Percentiles rank a stretch among this genome's conserved stretches.
Conservation (phyloP, 2,113 vertebrate genomes). For the Nerophis ophidion region DNA sequence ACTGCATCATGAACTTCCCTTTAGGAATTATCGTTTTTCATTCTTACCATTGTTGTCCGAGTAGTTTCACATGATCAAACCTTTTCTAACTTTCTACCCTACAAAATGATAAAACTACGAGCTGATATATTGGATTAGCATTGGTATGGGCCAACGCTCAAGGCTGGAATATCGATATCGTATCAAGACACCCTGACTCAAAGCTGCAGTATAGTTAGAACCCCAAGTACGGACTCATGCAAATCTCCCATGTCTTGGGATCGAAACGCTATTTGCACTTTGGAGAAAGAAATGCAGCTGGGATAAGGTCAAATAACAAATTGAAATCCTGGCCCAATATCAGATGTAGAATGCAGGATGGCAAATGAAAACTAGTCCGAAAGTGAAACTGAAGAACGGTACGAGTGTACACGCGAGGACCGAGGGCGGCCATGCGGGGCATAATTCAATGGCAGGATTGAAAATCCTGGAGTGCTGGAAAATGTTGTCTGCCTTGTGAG, state of each 20-base stretch:
- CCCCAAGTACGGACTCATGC: no score
- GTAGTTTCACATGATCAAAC: no score
- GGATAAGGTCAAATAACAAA: slow-evolving; percentile 59
- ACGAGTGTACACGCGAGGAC: not conserved
- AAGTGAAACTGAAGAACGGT: slow-evolving; percentile 1
- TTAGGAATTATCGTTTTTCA: no score
- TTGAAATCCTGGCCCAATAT: slow-evolving; percentile 59
- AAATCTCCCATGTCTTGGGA: slow-evolving; percentile 17
- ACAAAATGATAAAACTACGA: no score
- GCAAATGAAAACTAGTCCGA: slow-evolving; percentile 18
- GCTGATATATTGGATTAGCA: no score
- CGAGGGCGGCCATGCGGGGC: not conserved
- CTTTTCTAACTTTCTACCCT: no score
- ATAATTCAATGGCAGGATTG: slow-evolving; percentile 36
- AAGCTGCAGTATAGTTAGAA: no score
- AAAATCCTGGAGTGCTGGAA: slow-evolving; percentile 31
- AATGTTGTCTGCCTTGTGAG: slow-evolving; percentile 39
- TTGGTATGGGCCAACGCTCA: no score
- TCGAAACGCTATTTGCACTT: slow-evolving; percentile 47
- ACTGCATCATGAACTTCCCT: no score
- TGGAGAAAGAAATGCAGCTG: slow-evolving; percentile 33
- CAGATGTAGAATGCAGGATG: slow-evolving; percentile 49
- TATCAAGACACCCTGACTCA: no score
- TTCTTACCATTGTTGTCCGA: no score
- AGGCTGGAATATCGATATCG: no score